phyloP scores from a whole-genome alignment of 2,888 invertebrate species.

The Abrostola tripartita region DNA sequence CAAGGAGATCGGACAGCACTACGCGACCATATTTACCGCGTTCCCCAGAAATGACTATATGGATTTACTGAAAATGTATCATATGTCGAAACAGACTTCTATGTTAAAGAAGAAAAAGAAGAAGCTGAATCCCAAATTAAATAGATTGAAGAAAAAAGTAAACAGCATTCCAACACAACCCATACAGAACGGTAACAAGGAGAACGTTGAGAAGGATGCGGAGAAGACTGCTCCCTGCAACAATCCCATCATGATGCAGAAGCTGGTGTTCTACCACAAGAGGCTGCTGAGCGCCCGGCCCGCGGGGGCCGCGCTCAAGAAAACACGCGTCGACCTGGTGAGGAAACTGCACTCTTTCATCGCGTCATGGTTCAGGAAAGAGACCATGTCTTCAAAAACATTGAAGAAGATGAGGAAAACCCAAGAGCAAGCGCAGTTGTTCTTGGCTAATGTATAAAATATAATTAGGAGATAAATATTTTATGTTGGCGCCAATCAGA shows the following conservation, averaged over 20 bases:
- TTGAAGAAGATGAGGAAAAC: conserved; percentile 73
- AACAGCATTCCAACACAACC: conserved; percentile 61
- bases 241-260: conserved; percentile 51
- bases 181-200: conserved; percentile 39
- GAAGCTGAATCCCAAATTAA: conserved; percentile 57
- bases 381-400: conserved; percentile 64
- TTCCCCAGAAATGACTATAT: conserved; percentile 77
- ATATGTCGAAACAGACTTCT: conserved; percentile 51
- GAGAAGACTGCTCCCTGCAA: conserved; percentile 28
- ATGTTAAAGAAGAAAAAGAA: conserved; percentile 60
- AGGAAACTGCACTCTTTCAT: conserved; percentile 68
- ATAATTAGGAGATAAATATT: conserved; percentile 62
- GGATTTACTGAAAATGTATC: conserved; percentile 73
- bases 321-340: conserved; percentile 62
- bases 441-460: conserved; percentile 77
- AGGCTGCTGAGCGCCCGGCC: conserved; percentile 63
- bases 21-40: conserved; percentile 85
- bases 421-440: conserved; percentile 71
- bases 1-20: conserved; percentile 85
- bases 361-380: conserved; percentile 59
- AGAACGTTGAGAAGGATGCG: conserved; percentile 11
- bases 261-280: conserved; percentile 65
- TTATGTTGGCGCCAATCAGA: conserved; percentile 63
- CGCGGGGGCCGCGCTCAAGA: conserved; percentile 61
- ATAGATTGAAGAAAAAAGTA: conserved; percentile 55